Base-by-base conservation (phyloP, 2,888 invertebrate species). In the Masnerella sp. region DNA sequence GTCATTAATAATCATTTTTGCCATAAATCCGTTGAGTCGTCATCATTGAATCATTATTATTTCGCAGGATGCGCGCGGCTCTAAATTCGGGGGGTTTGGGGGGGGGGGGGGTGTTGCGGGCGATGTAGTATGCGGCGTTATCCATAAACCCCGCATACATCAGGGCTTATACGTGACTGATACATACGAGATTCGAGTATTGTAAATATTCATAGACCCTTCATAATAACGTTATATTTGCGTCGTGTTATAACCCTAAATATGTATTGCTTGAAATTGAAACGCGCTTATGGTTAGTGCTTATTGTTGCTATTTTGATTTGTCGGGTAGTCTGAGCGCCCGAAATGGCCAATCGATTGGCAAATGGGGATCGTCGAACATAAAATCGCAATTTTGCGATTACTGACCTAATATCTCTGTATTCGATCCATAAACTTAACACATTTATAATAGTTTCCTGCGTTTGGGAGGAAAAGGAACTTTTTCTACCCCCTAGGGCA, bases 281-380 rank as follows among this genome's bases (percentile, higher is more conserved):
- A 78, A 78, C 77, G 70, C 78, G 77, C 79, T 81, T 79, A 79
- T 77, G 76, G 76, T 75, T 77, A 79, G 76, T 75, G 69, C 67
- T 51, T 64, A 75, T 75, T 74, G 65, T 76, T 73, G 78, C 77
- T 72, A 68, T 59, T 40, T 70, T 59, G 75, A 64, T 77, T 77
- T 65, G 68, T 51, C 32, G 43, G n/a, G n/a, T n/a, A n/a, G n/a
- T n/a, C n/a, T n/a, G n/a, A n/a, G n/a, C n/a, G n/a, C n/a, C n/a
- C n/a, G n/a, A n/a, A n/a, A n/a, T n/a, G n/a, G n/a, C n/a, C n/a
- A n/a, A n/a, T n/a, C n/a, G n/a, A n/a, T n/a, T n/a, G n/a, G n/a
- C n/a, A n/a, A n/a, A n/a, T n/a, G n/a, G n/a, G n/a, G n/a, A n/a
- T n/a, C n/a, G n/a, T n/a, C n/a, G n/a, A n/a, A n/a, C n/a, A n/a